Evolutionary conservation across 2,113 vertebrate species (phyloP).

Genomic region (Typhlomys cinereus): DNA sequence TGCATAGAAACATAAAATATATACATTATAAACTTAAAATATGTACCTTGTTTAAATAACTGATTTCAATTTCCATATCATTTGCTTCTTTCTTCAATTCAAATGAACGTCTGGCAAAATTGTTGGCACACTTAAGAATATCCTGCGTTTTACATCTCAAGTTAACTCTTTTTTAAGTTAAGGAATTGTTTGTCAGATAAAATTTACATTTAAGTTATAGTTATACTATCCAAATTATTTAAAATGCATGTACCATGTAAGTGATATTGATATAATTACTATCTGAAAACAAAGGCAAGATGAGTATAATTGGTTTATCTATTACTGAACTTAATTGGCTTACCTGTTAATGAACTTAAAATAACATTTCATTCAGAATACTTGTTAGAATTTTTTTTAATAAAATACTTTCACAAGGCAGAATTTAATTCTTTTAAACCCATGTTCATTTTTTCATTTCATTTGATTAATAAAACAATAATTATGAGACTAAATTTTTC

Average conservation of each 20-base stretch:
- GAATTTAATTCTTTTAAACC: neutral
- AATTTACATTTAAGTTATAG: slow-evolving; percentile 52
- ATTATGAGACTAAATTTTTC: slow-evolving; percentile 37
- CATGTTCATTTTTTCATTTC: slow-evolving; percentile 8
- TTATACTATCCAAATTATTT: slow-evolving; percentile 6
- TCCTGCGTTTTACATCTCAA: slow-evolving; percentile 82
- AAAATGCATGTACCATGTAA: slow-evolving; percentile 4
- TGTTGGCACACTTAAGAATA: slow-evolving; percentile 75
- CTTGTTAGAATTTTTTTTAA: slow-evolving; percentile 24
- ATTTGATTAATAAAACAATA: slow-evolving; percentile 28
- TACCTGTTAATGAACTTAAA: slow-evolving; percentile 50
- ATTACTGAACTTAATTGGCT: too few relatives aligned
- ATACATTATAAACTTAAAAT: slow-evolving; percentile 54
- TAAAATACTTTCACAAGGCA: slow-evolving; percentile 50
- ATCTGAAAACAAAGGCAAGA: slow-evolving; percentile 34
- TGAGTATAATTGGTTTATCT: neutral
- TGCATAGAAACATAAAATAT: slow-evolving; percentile 41
- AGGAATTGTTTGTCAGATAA: slow-evolving; percentile 68
- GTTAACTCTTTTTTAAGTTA: slow-evolving; percentile 85
- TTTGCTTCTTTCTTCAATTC: slow-evolving; percentile 81
- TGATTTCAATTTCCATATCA: slow-evolving; percentile 82
- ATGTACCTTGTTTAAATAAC: slow-evolving; percentile 84
- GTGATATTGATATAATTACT: neutral
- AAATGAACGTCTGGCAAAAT: slow-evolving; percentile 68
- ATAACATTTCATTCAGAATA: slow-evolving; percentile 48